These are phyloP conservation scores for Gymnorhina tibicen DNA, from an alignment of 2,113 vertebrate species.

Conservation along the genomic window DNA sequence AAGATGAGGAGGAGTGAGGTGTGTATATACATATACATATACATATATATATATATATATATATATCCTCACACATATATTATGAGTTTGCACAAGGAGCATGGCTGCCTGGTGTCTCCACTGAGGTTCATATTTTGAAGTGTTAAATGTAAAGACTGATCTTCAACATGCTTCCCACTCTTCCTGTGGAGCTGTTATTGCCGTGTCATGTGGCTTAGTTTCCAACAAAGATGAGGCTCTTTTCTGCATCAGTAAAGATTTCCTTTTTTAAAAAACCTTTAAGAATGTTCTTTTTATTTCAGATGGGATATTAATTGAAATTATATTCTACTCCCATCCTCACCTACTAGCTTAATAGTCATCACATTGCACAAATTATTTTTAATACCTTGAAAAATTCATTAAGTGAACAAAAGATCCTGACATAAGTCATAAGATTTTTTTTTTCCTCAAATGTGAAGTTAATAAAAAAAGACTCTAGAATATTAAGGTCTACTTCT, in stretches of 20 bases:
- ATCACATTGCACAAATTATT: slow-evolving; percentile 55
- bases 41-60: not conserved
- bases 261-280: not conserved
- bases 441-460: slow-evolving; percentile 8
- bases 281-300: slow-evolving; percentile 38
- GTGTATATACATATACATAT: not conserved
- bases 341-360: slow-evolving; percentile 49
- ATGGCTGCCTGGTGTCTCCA: not conserved
- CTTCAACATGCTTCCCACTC: not conserved
- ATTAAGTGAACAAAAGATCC: slow-evolving; percentile 64
- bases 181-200: not conserved
- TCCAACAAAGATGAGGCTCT: not conserved
- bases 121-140: not conserved
- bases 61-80: not conserved
- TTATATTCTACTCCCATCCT: slow-evolving; percentile 35
- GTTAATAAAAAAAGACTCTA: slow-evolving; percentile 39
- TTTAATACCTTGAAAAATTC: slow-evolving; percentile 66
- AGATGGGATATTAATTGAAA: slow-evolving; percentile 47
- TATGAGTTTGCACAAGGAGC: not conserved
- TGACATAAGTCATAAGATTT: slow-evolving; percentile 47
- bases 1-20: not conserved
- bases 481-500: slow-evolving; percentile 45
- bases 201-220: not conserved
- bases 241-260: not conserved
- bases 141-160: not conserved